These are phyloP conservation scores for Numida meleagris DNA, from an alignment of 2,113 vertebrate species.

Conservation along the genomic window DNA sequence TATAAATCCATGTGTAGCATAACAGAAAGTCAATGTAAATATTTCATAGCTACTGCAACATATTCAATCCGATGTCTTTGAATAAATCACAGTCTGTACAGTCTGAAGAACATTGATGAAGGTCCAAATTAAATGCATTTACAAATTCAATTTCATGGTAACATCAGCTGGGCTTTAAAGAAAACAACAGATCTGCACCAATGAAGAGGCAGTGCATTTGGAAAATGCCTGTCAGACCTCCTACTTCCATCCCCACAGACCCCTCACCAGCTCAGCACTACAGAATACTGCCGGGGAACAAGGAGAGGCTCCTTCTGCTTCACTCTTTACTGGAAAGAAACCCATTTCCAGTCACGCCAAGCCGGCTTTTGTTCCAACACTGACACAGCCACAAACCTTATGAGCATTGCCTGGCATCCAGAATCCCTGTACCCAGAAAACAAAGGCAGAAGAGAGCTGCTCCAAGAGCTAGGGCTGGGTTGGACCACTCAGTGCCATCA, in stretches of 20 bases:
- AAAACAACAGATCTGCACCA: background rate
- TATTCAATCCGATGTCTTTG: background rate
- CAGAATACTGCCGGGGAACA: background rate
- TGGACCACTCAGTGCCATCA: too few relatives aligned
- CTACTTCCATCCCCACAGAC: background rate
- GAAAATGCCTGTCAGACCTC: too few relatives aligned
- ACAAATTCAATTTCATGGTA: background rate
- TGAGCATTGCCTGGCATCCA: too few relatives aligned
- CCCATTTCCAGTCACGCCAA: accelerated
- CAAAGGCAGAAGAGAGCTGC: background rate
- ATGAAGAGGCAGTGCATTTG: too few relatives aligned
- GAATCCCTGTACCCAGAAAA: background rate
- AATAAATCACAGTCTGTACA: background rate
- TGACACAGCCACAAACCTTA: too few relatives aligned
- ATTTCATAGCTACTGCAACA: background rate
- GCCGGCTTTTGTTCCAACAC: background rate
- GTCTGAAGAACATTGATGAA: background rate
- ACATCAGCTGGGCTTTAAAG: background rate
- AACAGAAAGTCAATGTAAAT: background rate
- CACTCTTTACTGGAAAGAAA: background rate
- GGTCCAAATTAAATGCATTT: background rate
- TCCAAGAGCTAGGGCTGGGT: background rate
- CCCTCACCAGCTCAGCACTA: accelerated
- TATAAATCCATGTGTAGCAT: background rate
- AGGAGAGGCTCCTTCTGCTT: background rate